Percentiles rank a stretch among this genome's conserved stretches.
These are phyloP conservation scores for Dinomys branickii DNA, from an alignment of 2,113 vertebrate species.

Conservation along the genomic window DNA sequence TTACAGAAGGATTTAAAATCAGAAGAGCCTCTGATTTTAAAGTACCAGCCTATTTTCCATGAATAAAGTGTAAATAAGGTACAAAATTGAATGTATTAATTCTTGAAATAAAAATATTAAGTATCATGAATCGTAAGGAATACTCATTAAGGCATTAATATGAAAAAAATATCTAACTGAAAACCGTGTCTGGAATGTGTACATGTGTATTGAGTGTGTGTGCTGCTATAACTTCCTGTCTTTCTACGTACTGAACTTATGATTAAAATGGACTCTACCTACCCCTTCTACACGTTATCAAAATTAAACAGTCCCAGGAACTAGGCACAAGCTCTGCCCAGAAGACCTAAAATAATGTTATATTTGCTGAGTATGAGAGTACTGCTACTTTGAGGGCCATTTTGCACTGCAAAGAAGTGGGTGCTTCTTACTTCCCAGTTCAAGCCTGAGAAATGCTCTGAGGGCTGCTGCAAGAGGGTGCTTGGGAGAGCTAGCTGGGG, in stretches of 20 bases:
- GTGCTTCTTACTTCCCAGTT: neutral
- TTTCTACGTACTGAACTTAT: neutral
- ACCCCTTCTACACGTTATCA: neutral
- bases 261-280: neutral
- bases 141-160: neutral
- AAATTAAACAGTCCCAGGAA: neutral
- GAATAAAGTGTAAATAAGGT: neutral
- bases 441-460: neutral
- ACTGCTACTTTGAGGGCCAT: neutral
- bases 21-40: neutral
- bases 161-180: neutral
- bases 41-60: neutral
- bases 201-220: neutral
- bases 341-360: neutral
- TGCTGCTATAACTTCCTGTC: neutral
- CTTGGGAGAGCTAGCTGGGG: neutral
- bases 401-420: neutral
- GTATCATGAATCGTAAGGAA: neutral
- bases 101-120: neutral
- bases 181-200: neutral
- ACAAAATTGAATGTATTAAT: neutral
- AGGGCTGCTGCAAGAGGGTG: neutral
- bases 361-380: neutral
- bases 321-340: neutral
- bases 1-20: neutral